These are phyloP conservation scores for Eulemur rubriventer DNA, from an alignment of 2,797 vertebrate species.

Conservation along the genomic window DNA sequence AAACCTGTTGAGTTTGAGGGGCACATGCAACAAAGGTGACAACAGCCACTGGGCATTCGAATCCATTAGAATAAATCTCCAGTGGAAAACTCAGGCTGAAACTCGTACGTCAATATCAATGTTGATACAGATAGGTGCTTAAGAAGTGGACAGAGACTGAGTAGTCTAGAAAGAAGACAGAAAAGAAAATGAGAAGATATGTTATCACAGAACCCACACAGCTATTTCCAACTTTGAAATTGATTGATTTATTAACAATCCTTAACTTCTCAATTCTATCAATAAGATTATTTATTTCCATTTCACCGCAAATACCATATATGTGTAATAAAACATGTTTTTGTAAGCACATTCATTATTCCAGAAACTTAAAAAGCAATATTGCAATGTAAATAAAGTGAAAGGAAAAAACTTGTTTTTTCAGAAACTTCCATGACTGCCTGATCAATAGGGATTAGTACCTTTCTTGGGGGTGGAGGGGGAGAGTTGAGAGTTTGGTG, in stretches of 20 bases:
- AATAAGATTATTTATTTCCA: neutral
- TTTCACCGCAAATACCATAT: neutral
- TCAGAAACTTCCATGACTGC: neutral
- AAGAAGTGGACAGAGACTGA: neutral
- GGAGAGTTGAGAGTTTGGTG: neutral
- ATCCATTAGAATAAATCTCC: neutral
- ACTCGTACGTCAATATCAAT: neutral
- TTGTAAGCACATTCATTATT: neutral
- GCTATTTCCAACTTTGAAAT: neutral
- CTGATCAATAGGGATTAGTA: neutral
- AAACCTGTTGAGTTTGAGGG: neutral
- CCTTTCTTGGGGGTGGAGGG: rapidly evolving
- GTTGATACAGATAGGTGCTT: neutral
- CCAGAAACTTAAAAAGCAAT: neutral
- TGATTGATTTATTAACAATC: neutral
- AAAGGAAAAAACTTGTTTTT: neutral
- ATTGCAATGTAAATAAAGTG: neutral
- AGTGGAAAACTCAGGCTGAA: neutral
- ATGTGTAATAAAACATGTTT: neutral
- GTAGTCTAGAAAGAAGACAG: neutral
- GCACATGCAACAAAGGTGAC: neutral
- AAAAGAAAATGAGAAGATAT: neutral
- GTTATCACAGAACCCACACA: neutral
- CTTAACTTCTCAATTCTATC: neutral
- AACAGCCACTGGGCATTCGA: neutral